Evolutionary conservation across 2,797 vertebrate genomes (phyloP).

Genomic region (Aplochiton taeniatus): DNA sequence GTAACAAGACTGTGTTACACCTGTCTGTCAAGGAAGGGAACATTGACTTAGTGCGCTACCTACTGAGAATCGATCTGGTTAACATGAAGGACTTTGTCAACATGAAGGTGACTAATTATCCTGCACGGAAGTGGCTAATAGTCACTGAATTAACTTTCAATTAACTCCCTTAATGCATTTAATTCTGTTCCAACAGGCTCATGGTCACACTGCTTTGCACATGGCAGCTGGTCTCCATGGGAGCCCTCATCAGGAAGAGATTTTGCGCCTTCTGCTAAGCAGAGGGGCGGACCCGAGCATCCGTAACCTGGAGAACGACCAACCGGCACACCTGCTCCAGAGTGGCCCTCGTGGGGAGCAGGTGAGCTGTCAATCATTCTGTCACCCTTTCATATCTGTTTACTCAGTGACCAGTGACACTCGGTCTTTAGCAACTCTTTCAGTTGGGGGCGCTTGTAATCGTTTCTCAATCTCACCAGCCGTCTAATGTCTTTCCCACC

Average conservation of each 20-base stretch:
- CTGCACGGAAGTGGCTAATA: neutral
- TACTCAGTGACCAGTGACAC: no score
- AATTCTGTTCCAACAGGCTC: constrained; percentile 72
- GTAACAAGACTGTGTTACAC: constrained; percentile 88
- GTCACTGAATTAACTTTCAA: neutral
- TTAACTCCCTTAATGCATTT: constrained; percentile 19
- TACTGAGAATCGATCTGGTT: constrained; percentile 72
- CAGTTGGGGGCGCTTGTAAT: no score
- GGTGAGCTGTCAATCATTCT: constrained; percentile 66
- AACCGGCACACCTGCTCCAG: constrained; percentile 86
- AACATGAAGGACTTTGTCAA: constrained; percentile 86
- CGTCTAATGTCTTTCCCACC: constrained; percentile 1
- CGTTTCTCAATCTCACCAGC: neutral
- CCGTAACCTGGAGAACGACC: constrained; percentile 91
- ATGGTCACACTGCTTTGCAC: constrained; percentile 91
- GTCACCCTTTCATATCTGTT: neutral
- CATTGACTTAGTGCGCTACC: constrained; percentile 78
- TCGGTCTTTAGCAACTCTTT: no score
- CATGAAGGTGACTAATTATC: constrained; percentile 80
- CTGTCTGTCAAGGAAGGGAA: constrained; percentile 90
- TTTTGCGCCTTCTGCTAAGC: constrained; percentile 81
- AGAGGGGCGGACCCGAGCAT: constrained; percentile 84
- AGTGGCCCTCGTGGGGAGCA: constrained; percentile 77
- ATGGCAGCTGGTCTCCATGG: constrained; percentile 89
- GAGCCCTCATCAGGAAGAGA: constrained; percentile 78